Conservation (phyloP, 2,888 invertebrate species). For the Aphodius granarius region DNA sequence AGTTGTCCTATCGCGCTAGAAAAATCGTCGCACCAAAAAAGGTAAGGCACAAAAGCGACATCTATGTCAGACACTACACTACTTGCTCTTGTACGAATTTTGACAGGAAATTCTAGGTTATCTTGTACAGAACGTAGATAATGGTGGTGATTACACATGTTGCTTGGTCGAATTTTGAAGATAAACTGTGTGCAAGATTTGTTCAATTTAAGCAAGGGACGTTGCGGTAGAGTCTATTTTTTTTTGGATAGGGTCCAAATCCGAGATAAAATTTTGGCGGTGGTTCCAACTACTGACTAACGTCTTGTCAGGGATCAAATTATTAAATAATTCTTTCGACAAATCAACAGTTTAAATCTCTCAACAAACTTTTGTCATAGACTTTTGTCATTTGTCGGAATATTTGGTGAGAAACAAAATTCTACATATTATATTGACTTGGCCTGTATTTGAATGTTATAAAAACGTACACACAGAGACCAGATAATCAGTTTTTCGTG, state of each 20-base stretch:
- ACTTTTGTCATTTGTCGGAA: no score
- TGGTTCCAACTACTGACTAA: no score
- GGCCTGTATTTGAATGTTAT: no score
- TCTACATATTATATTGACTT: no score
- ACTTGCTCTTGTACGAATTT: background rate
- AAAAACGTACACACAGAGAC: background rate
- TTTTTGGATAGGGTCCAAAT: no score
- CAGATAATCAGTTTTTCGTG: background rate
- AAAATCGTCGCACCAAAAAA: background rate
- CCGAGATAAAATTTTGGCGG: no score
- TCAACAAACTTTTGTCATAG: no score
- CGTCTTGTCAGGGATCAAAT: no score
- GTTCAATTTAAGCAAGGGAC: background rate
- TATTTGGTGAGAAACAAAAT: no score
- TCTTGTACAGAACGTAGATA: background rate
- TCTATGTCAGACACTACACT: background rate
- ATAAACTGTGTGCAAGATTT: background rate
- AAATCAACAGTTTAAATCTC: no score
- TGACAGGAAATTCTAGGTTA: background rate
- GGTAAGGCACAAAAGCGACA: background rate
- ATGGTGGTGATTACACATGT: background rate
- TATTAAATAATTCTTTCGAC: no score
- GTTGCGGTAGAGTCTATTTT: background rate
- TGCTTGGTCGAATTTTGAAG: background rate
- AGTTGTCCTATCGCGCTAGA: background rate